Percentiles rank a stretch among this genome's conserved stretches.
phyloP scores from a whole-genome alignment of 2,113 vertebrate species.

The Charadrius vociferus region DNA sequence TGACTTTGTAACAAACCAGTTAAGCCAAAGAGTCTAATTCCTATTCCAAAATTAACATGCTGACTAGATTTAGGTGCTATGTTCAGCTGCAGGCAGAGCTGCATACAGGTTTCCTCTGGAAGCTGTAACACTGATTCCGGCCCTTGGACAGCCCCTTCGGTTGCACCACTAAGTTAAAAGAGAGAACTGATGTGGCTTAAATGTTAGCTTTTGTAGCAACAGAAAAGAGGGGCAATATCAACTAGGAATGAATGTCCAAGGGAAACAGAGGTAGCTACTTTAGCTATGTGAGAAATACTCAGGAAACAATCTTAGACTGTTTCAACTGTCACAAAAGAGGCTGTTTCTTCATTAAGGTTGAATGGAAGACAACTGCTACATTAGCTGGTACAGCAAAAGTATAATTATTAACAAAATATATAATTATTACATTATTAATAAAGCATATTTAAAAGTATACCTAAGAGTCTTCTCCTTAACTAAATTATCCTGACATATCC shows the following conservation, averaged over 20 bases:
- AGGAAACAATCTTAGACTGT: not conserved
- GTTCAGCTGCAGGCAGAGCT: not conserved
- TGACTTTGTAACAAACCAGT: not conserved
- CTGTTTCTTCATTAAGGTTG: not conserved
- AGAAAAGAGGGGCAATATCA: not conserved
- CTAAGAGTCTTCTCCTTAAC: not conserved
- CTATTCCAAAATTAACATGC: not conserved
- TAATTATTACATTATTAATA: not conserved
- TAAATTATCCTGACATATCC: not conserved
- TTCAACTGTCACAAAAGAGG: not conserved
- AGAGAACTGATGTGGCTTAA: not conserved
- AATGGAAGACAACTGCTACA: not conserved
- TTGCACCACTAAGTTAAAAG: not conserved
- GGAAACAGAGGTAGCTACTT: not conserved
- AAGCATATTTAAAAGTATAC: not conserved
- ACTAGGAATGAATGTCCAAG: not conserved
- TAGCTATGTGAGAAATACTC: not conserved
- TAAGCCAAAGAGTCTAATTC: not conserved
- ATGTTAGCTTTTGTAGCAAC: not conserved
- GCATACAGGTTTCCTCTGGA: not conserved
- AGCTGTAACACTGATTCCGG: not conserved
- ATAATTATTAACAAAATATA: not conserved
- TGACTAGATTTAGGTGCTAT: not conserved
- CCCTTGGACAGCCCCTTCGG: not conserved
- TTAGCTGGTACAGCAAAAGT: not conserved